Evolutionary conservation across 1,140 invertebrate genomes (phyloP), one percentile per base, ranked within the genome.

Genomic region (Steinernema feltiae): DNA sequence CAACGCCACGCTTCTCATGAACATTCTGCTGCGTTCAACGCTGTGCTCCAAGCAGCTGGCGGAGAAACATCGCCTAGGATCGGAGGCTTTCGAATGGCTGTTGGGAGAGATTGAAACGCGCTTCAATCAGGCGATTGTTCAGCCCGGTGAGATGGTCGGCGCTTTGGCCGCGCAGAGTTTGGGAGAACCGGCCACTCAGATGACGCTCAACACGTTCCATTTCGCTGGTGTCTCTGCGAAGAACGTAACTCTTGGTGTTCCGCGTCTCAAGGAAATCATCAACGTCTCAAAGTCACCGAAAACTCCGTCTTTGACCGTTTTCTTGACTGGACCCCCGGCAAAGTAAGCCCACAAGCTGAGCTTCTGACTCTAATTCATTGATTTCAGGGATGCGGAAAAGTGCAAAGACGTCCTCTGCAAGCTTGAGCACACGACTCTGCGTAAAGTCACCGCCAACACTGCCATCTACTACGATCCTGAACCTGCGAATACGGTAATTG

Each of bases 121-220:
- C 82, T 99, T 99, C 89, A 93, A 97, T 86, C 95, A 98, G 87
- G 94, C 96, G 3, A 94, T 97, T 88, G 93, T 92, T 0, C 82
- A 84, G 69, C 82, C 82, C 1, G 80, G 80, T 32, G 76, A 80
- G 27, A 77, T 77, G 76, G 83, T 74, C 71, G 97, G 97, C 53
- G 95, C 97, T 0, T 88, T 99, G 77, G 96, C 97, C 74, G 97
- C 97, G 2, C 97, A 99, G 87, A 96, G 93, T 83, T 90, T 99
- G 30, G 97, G 97, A 82, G 97, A 99, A 87, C 97, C 97, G 18
- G 97, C 97, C 76, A 99, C 97, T 78, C 97, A 99, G 90, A 99
- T 99, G 97, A 99, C 97, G 87, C 88, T 99, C 84, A 99, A 99
- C 88, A 99, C 97, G 90, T 99, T 99, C 92, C 97, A 99, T 90